Evolutionary conservation across 2,797 vertebrate species (phyloP).

Genomic region (Gymnoscopelus braueri): DNA sequence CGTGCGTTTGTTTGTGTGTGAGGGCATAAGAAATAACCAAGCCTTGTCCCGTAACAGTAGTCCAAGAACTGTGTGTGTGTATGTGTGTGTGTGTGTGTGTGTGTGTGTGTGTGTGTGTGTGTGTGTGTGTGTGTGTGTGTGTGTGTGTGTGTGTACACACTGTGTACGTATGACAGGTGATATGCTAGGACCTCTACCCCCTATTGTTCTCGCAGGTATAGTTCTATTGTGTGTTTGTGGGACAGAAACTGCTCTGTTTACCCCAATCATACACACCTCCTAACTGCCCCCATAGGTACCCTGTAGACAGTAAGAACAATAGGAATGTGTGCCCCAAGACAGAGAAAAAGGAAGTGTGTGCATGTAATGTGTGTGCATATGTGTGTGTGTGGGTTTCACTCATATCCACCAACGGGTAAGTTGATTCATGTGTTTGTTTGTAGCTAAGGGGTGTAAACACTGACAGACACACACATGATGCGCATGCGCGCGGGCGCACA

Average conservation of each 20-base stretch:
- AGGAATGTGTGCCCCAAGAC: neutral
- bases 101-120: constrained; percentile 5
- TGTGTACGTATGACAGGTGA: constrained; percentile 14
- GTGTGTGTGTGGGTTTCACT: constrained; percentile 4
- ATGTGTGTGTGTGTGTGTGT: constrained; percentile 35
- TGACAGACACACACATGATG: constrained; percentile 36
- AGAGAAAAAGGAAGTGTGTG: neutral
- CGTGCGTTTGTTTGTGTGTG: constrained; percentile 1
- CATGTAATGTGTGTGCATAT: constrained; percentile 9
- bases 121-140: neutral
- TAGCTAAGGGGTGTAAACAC: constrained; percentile 65
- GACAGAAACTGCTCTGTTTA: constrained; percentile 61
- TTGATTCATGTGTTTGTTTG: constrained; percentile 46
- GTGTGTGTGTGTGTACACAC: neutral
- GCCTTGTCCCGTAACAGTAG: neutral
- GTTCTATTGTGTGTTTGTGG: constrained; percentile 58
- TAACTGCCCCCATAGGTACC: constrained; percentile 45
- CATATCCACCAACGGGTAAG: constrained; percentile 25
- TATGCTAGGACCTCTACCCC: constrained; percentile 25
- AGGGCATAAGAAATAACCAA: constrained; percentile 18
- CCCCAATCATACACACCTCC: constrained; percentile 46
- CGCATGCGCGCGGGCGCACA: neutral
- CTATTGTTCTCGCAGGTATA: constrained; percentile 49
- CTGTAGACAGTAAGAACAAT: neutral
- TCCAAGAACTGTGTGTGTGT: constrained; percentile 13